Evolutionary conservation across 2,797 vertebrate species (phyloP), one percentile per base, ranked within the genome.

Genomic region (Gallinago stenura): DNA sequence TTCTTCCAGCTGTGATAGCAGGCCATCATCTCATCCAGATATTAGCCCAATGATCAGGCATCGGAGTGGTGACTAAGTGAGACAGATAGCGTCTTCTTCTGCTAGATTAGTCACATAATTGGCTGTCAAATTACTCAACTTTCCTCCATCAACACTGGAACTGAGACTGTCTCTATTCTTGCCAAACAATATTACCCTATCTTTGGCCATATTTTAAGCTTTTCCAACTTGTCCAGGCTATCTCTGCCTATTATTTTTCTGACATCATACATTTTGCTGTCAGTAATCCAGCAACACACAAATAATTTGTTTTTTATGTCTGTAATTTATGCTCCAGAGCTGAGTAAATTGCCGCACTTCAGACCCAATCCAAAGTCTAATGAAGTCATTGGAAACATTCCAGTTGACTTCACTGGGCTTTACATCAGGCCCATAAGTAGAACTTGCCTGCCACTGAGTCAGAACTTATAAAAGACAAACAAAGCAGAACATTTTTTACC

Each of bases 221-320:
- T 94, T 93, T 90, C 70, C 79, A 94, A 43, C 86, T 94, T 80
- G 56, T 92, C 50, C 70, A 94, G 87, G 76, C 92, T 95, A 91
- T 96, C 89, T 93, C 77, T 95, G 93, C 70, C 90, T 95, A 89
- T 96, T 97, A 97, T 96, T 97, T 96, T 96, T 97, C 96, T 97
- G 96, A 96, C 83, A 93, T 97, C 95, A 95, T 96, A 87, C 89
- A 88, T 95, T 96, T 87, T 95, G 79, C 87, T 96, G 94, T 95
- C 91, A 96, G 95, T 95, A 95, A 94, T 96, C 86, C 86, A 93
- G 90, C 88, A 95, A 93, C 81, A 95, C 91, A 96, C 89, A 96
- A 96, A 96, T 95, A 97, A 96, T 96, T 96, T 91, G 89, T 2
- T 71, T 94, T 97, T 96, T 92, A 97, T 93, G 90, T 93, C 91